Conservation (phyloP, 1,140 invertebrate species). For the Heliconius melpomene region DNA sequence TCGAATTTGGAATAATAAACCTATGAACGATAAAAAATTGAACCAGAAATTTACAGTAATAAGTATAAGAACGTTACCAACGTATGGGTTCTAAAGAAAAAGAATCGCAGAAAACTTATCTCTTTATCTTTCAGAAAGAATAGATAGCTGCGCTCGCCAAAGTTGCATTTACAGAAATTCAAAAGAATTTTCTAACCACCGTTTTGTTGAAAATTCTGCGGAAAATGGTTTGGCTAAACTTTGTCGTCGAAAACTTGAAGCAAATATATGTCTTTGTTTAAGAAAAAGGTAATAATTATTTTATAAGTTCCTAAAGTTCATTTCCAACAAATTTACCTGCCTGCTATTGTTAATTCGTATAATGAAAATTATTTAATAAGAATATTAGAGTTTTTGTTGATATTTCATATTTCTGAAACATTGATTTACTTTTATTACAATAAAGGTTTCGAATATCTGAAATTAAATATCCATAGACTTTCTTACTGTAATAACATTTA, state of each 20-base stretch:
- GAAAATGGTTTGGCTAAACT: slow-evolving; percentile 25
- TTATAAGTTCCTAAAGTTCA: background rate
- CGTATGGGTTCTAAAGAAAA: slow-evolving; percentile 20
- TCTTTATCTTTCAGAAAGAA: slow-evolving; percentile 32
- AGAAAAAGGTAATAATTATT: background rate
- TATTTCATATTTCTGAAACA: background rate
- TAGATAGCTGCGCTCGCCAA: slow-evolving; percentile 27
- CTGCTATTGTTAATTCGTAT: background rate
- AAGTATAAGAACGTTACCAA: slow-evolving; percentile 14
- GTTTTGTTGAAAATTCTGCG: slow-evolving; percentile 28
- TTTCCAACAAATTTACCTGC: background rate
- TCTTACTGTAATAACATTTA: background rate
- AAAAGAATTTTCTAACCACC: slow-evolving; percentile 31
- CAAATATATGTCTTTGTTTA: slow-evolving; percentile 3
- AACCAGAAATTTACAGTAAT: background rate
- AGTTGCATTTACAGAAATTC: slow-evolving; percentile 27
- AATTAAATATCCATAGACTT: background rate
- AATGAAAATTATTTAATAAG: background rate
- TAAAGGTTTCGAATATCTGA: background rate
- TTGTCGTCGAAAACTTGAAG: slow-evolving; percentile 15
- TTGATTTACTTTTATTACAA: background rate
- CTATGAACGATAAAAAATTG: background rate
- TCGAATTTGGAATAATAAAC: too few relatives aligned
- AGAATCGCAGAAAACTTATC: slow-evolving; percentile 19
- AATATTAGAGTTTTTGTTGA: background rate